Conservation (phyloP, 2,888 invertebrate genomes). For the Meiosimyza platycephala region DNA sequence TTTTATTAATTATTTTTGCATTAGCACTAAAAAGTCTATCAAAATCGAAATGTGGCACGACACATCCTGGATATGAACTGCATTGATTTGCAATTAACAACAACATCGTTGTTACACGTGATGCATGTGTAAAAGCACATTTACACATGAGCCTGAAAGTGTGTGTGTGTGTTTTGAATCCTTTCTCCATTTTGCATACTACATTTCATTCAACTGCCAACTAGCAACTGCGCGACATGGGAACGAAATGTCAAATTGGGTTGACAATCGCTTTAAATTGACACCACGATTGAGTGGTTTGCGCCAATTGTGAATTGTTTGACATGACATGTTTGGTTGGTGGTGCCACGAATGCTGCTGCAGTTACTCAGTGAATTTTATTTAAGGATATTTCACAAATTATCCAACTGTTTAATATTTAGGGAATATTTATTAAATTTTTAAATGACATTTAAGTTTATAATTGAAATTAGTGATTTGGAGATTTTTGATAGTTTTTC, state of each 20-base stretch:
- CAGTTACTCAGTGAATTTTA: too few relatives aligned
- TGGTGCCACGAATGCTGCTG: neutral
- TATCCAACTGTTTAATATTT: too few relatives aligned
- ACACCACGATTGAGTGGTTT: conserved; percentile 35
- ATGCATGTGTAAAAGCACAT: neutral
- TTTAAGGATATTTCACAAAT: too few relatives aligned
- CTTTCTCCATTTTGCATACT: neutral
- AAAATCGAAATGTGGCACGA: conserved; percentile 11
- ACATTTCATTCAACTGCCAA: neutral
- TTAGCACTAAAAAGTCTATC: conserved; percentile 43
- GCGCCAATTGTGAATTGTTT: conserved; percentile 28
- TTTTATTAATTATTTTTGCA: conserved; percentile 35
- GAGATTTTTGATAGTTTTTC: too few relatives aligned
- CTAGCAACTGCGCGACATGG: conserved; percentile 1
- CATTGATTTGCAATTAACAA: conserved; percentile 35
- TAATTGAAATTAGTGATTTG: too few relatives aligned
- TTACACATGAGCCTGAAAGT: too few relatives aligned
- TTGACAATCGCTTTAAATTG: conserved; percentile 35
- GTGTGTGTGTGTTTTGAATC: neutral
- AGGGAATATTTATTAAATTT: too few relatives aligned
- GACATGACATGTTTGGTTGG: conserved; percentile 13
- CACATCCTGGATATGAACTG: conserved; percentile 15
- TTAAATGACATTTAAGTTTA: too few relatives aligned
- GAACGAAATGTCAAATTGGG: conserved; percentile 15
- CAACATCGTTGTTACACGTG: neutral